Base-by-base conservation (phyloP, 2,797 vertebrate genomes). In the Garrulus glandarius region DNA sequence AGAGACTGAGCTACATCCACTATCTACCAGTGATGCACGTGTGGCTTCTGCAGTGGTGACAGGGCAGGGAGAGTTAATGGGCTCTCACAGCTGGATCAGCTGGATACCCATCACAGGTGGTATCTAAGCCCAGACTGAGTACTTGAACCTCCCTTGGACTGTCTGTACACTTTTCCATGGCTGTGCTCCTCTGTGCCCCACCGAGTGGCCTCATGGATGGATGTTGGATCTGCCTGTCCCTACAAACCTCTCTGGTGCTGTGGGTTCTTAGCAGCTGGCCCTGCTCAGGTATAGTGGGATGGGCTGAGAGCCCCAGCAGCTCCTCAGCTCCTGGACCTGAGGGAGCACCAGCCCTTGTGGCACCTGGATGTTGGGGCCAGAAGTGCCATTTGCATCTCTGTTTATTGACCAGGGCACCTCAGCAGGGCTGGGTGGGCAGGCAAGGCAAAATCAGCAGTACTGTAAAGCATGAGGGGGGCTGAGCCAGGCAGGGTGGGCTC, bases 101-200 rank as follows among this genome's bases (percentile, higher is more conserved):
- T 37, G 37, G 37, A 37, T 37, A 37, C 37, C 37, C 37, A 37
- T 2, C 50, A n/a, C 6, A 6, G 43, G 26, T 7, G 24, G 10
- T 32, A 27, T 70, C 37, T 59, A 67, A 83, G 13, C 36, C n/a
- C 83, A 80, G 11, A 26, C 2, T 8, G 37, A 69, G 47, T 0
- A 0, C 0, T 1, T 3, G 0, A 5, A 0, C 0, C 1, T 30
- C 2, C 0, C 0, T 5, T 4, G 10, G 7, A 6, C 1, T 90
- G 4, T 9, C 1, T 36, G 1, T 4, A 1, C 2, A 0, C 0
- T 1, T 18, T 18, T 1, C 26, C 0, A 0, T 9, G 12, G 19
- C 0, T 0, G 0, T 55, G n/a, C 9, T 55, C 5, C 6, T 39
- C 11, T 74, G 27, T 72, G 21, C 7, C 6, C 4, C 3, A 23